A percentile compares a stretch with the other conserved stretches of the same genome.
These are phyloP conservation scores for Odocoileus virginianus DNA, from an alignment of 2,113 vertebrate genomes.

Conservation along the genomic window DNA sequence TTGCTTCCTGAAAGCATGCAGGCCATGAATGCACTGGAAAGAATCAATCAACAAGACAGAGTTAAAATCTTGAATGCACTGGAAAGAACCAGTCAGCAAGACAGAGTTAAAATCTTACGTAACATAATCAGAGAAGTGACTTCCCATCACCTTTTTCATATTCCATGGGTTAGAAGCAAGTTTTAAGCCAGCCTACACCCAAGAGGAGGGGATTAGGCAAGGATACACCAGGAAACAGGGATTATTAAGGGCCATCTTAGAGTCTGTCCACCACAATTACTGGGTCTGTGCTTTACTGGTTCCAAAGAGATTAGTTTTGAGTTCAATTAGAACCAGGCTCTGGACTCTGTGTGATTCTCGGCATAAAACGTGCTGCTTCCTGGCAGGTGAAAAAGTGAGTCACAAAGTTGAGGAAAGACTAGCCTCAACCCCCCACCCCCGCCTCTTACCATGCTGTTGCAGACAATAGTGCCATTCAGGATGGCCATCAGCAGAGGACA, in stretches of 20 bases:
- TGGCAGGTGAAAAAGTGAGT: neutral
- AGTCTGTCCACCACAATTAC: neutral
- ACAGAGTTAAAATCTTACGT: neutral
- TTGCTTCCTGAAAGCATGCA: neutral
- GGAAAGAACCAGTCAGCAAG: neutral
- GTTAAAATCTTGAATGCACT: neutral
- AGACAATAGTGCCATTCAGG: neutral
- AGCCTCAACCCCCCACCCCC: neutral
- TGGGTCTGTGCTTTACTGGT: neutral
- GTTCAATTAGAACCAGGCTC: neutral
- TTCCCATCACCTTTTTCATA: neutral
- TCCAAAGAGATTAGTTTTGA: neutral
- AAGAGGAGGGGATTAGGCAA: neutral
- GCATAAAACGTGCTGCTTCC: neutral
- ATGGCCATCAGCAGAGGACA: neutral
- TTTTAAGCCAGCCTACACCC: neutral
- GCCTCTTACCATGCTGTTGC: neutral
- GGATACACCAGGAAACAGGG: neutral
- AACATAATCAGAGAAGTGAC: neutral
- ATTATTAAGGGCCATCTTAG: neutral
- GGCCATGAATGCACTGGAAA: neutral
- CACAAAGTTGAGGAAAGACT: neutral
- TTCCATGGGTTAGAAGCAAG: slow-evolving; percentile 11
- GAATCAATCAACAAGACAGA: neutral
- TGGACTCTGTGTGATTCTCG: neutral